phyloP scores from a whole-genome alignment of 2,888 invertebrate genomes.

The Dendrolimus houi region DNA sequence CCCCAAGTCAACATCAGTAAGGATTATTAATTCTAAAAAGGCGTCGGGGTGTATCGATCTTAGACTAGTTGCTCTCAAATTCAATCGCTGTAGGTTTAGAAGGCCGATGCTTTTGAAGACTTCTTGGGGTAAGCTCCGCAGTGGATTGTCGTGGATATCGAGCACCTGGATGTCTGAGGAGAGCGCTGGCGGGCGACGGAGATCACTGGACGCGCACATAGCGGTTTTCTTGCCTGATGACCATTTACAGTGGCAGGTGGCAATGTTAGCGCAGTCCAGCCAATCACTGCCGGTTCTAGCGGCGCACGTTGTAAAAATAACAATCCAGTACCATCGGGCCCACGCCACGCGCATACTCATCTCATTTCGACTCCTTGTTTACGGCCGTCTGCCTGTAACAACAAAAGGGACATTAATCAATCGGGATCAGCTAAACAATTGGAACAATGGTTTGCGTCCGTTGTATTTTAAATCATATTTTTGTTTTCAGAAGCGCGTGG shows the following conservation, averaged over 20 bases:
- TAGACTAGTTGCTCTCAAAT: slow-evolving; percentile 84
- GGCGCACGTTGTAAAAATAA: slow-evolving; percentile 68
- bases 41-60: slow-evolving; percentile 87
- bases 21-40: slow-evolving; percentile 89
- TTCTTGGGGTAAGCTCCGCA: slow-evolving; percentile 84
- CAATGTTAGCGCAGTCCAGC: slow-evolving; percentile 90
- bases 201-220: slow-evolving; percentile 87
- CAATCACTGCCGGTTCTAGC: slow-evolving; percentile 81
- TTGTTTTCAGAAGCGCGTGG: slow-evolving; percentile 33
- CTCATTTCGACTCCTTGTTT: slow-evolving; percentile 70
- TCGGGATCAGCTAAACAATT: slow-evolving; percentile 40
- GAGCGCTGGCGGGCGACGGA: slow-evolving; percentile 84
- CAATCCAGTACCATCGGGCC: slow-evolving; percentile 73
- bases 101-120: slow-evolving; percentile 87
- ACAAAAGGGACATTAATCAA: slow-evolving; percentile 44
- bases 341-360: slow-evolving; percentile 75
- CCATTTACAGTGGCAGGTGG: slow-evolving; percentile 94
- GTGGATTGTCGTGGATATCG: slow-evolving; percentile 88
- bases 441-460: slow-evolving; percentile 14
- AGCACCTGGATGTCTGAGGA: slow-evolving; percentile 80
- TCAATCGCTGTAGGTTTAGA: slow-evolving; percentile 89
- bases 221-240: slow-evolving; percentile 93
- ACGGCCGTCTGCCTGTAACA: slow-evolving; percentile 71
- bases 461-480: slow-evolving; percentile 31
- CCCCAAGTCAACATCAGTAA: slow-evolving; percentile 91